These are phyloP conservation scores for Gonocerus acuteangulatus DNA, from an alignment of 2,888 invertebrate genomes.

Conservation along the genomic window DNA sequence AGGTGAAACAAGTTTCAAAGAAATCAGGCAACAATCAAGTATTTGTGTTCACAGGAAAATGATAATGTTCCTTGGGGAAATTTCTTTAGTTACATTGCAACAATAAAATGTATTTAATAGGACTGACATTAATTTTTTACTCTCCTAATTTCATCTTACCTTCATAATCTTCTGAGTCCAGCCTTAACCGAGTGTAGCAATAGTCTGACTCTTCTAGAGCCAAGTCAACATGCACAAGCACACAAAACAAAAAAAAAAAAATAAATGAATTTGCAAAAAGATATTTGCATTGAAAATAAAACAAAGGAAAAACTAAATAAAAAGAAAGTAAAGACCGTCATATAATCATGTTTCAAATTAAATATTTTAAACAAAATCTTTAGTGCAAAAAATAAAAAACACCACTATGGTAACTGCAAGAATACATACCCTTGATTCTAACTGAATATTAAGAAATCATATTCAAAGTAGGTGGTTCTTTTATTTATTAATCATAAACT, in stretches of 20 bases:
- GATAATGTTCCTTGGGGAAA: too few species aligned
- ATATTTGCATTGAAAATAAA: constrained; percentile 21
- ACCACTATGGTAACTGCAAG: too few species aligned
- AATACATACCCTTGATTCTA: too few species aligned
- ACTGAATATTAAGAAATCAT: too few species aligned
- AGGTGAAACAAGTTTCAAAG: too few species aligned
- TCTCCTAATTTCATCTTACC: constrained; percentile 35
- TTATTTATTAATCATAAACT: too few species aligned
- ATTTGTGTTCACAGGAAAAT: too few species aligned
- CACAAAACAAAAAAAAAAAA: constrained; percentile 29
- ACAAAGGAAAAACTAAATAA: constrained; percentile 9
- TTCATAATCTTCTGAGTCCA: constrained; percentile 38
- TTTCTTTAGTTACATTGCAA: constrained; percentile 1
- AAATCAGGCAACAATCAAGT: too few species aligned
- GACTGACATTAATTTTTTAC: constrained; percentile 10
- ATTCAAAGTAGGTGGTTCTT: too few species aligned
- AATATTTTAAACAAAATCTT: not conserved
- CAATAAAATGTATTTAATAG: constrained; percentile 1
- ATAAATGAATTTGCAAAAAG: constrained; percentile 22
- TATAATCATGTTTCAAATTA: not conserved
- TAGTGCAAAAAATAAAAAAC: too few species aligned
- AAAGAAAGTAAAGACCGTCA: constrained; percentile 1
- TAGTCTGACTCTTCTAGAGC: constrained; percentile 39
- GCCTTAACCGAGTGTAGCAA: constrained; percentile 38
- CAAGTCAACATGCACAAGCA: constrained; percentile 36